These are phyloP conservation scores for Eilema depressum DNA, from an alignment of 2,888 invertebrate genomes.

Conservation along the genomic window DNA sequence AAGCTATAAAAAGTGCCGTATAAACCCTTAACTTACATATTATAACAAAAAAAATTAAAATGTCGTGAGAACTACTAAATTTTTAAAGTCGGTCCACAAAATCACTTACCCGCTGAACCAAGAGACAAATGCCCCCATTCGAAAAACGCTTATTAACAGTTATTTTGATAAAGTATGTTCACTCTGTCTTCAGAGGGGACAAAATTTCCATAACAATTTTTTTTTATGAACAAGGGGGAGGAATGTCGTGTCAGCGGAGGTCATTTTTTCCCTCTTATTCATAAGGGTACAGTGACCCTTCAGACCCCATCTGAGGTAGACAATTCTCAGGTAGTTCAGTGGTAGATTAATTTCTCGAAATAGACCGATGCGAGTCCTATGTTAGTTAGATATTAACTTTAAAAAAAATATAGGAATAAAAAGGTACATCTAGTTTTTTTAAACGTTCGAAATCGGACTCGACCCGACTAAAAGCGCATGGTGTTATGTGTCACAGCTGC, in stretches of 20 bases:
- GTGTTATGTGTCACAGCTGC: too few relatives aligned
- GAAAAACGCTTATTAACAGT: slow-evolving; percentile 3
- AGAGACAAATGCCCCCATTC: background rate
- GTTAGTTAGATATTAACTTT: too few relatives aligned
- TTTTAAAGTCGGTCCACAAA: background rate
- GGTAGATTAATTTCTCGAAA: background rate
- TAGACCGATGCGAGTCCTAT: background rate
- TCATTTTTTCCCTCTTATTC: slow-evolving; percentile 3
- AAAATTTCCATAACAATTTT: slow-evolving; percentile 4
- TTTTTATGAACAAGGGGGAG: slow-evolving; percentile 6
- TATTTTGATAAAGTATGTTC: slow-evolving; percentile 3
- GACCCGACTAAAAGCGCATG: too few relatives aligned
- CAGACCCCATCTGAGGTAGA: background rate
- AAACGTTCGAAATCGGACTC: too few relatives aligned
- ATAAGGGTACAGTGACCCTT: slow-evolving; percentile 2
- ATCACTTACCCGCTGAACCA: background rate
- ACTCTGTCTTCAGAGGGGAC: background rate
- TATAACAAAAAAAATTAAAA: too few relatives aligned
- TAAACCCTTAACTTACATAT: too few relatives aligned
- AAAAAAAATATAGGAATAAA: too few relatives aligned
- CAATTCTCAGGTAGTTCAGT: background rate
- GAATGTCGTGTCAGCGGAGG: background rate
- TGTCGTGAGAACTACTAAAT: background rate
- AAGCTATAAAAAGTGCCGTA: too few relatives aligned
- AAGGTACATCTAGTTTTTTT: too few relatives aligned